phyloP scores from a whole-genome alignment of 1,140 invertebrate species.

The Calephelis nemesis region DNA sequence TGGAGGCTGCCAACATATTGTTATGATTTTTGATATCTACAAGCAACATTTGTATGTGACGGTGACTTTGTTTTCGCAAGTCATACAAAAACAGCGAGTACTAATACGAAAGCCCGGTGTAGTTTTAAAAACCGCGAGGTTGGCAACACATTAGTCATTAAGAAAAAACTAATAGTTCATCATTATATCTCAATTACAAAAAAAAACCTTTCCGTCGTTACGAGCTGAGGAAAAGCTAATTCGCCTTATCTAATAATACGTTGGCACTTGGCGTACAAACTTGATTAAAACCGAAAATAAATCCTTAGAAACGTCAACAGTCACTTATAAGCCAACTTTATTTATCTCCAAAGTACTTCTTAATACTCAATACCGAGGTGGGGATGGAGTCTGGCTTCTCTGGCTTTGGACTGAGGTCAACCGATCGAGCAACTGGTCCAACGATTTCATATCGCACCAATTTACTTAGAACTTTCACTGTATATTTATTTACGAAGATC shows the following conservation, averaged over 20 bases:
- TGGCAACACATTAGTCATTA: no score
- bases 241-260: background rate
- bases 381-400: constrained; percentile 54
- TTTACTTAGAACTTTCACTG: constrained; percentile 42
- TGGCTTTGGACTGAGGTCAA: constrained; percentile 37
- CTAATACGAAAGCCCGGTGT: no score
- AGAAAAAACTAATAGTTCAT: no score
- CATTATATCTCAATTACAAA: no score
- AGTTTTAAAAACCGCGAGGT: no score
- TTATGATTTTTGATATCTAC: no score
- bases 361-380: constrained; percentile 62
- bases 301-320: constrained; percentile 63
- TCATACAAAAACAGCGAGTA: no score
- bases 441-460: constrained; percentile 44
- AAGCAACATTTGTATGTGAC: no score
- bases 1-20: no score
- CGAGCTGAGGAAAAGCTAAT: background rate
- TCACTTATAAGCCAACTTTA: constrained; percentile 70
- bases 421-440: constrained; percentile 29
- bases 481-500: constrained; percentile 35
- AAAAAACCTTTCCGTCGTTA: no score
- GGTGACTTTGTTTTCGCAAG: no score
- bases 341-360: constrained; percentile 77
- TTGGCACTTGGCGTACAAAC: constrained; percentile 6
- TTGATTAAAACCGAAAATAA: constrained; percentile 37